Evolutionary conservation across 2,113 vertebrate species (phyloP).

Genomic region (Prionailurus viverrinus): DNA sequence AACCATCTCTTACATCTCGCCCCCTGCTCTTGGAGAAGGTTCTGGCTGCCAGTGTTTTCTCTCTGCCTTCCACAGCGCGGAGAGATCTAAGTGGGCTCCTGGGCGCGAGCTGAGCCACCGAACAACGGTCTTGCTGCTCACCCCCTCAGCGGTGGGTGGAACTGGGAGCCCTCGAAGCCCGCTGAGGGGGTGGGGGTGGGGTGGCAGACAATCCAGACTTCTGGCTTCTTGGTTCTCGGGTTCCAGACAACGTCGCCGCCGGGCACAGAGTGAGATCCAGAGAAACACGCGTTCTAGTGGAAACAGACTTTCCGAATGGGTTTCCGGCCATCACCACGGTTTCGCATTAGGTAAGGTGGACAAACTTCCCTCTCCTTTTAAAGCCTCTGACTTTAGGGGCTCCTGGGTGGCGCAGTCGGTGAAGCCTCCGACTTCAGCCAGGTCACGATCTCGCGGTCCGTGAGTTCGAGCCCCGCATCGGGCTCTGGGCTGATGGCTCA

Average conservation of each 20-base stretch:
- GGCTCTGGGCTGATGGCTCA: no score
- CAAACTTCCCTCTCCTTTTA: neutral
- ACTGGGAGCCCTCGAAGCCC: neutral
- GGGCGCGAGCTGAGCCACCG: neutral
- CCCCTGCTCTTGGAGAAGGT: neutral
- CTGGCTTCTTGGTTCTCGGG: slow-evolving; percentile 22
- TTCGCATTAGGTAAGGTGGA: neutral
- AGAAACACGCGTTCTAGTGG: neutral
- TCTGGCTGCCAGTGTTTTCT: neutral
- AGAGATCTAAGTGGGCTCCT: neutral
- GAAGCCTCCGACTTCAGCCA: no score
- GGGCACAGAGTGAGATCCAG: neutral
- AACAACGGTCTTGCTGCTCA: neutral
- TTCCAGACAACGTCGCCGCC: neutral
- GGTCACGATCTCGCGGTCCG: no score
- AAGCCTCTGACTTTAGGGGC: neutral
- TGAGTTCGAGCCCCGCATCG: no score
- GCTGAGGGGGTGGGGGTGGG: neutral
- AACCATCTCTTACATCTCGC: neutral
- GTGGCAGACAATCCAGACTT: no score
- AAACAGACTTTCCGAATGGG: neutral
- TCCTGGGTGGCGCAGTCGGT: no score
- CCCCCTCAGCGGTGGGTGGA: neutral
- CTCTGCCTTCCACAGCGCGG: rapidly evolving
- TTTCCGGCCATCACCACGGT: neutral